Base-by-base conservation (phyloP, 2,797 vertebrate genomes). In the Takifugu rubripes region DNA sequence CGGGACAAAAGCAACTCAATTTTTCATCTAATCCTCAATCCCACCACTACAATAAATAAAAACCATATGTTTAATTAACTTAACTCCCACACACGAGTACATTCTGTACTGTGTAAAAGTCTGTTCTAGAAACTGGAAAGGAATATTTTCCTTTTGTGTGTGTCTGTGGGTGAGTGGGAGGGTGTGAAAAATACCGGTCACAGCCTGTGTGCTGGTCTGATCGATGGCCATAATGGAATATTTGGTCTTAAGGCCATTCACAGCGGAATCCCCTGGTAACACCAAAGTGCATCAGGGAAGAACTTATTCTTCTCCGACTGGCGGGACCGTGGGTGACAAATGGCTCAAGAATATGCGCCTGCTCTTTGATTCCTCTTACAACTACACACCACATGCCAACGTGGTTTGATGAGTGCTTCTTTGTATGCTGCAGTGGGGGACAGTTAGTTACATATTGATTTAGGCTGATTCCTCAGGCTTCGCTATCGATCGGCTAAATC, bases 401-500 rank as follows among this genome's bases (percentile, higher is more conserved):
- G 61, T 51, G 49, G 54, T 54, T 56, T 52, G n/a, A 31, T 59
- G 59, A 52, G 49, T 49, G 52, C 46, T 27, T 66, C 69, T 48
- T 25, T 79, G 61, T 81, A 12, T 17, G 0, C 14, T 57, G 1
- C 72, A 60, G 69, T 31, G 10, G 65, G 67, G 59, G 5, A 9
- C 45, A 60, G 48, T 17, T 63, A 52, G 59, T n/a, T 8, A 64
- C 11, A 1, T 59, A 89, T 84, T 27, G 81, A 89, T 86, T 57
- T 17, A 17, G 51, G 68, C 66, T 50, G 61, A 83, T 72, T 54
- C 67, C 61, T 51, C 50, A 2, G 52, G 54, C 60, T 79, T 51
- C 54, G 56, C 54, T 62, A 84, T 83, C 58, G 71, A 84, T 87
- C 74, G 54, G 64, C 29, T 51, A 56, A 74, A 72, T 61, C 66